phyloP scores from a whole-genome alignment of 2,888 invertebrate genomes.

The Drosophila merina region DNA sequence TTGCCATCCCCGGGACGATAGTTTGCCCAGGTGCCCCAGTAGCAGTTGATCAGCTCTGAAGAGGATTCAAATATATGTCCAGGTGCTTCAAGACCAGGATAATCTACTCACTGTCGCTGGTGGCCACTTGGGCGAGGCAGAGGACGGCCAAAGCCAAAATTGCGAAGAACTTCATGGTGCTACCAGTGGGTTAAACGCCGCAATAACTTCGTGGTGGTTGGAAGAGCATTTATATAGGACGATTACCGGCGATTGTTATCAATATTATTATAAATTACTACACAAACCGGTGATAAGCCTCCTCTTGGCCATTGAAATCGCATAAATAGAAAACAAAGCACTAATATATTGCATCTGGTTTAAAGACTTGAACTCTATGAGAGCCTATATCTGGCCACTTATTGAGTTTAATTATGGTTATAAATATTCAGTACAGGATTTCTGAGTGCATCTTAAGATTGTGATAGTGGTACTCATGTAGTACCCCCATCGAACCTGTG shows the following conservation, averaged over 20 bases:
- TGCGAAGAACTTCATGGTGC: conserved; percentile 52
- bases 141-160: conserved; percentile 39
- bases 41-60: conserved; percentile 72
- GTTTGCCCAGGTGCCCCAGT: conserved; percentile 77
- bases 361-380: conserved; percentile 4
- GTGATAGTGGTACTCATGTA: neutral
- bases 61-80: neutral
- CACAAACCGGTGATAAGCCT: conserved; percentile 18
- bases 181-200: conserved; percentile 3
- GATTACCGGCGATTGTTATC: conserved; percentile 24
- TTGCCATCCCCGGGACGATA: conserved; percentile 71
- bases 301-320: conserved; percentile 45
- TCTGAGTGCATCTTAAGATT: conserved; percentile 26
- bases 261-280: conserved; percentile 6
- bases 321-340: conserved; percentile 27
- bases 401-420: conserved; percentile 29
- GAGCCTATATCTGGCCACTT: conserved; percentile 16
- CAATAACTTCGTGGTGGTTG: neutral
- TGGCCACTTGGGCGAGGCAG: conserved; percentile 45
- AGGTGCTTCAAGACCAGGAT: too few species aligned
- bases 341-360: conserved; percentile 56
- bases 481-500: neutral
- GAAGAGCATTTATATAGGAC: conserved; percentile 55
- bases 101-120: conserved; percentile 39
- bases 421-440: conserved; percentile 45